These are phyloP conservation scores for Telmatherina bonti DNA, from an alignment of 2,797 vertebrate species.

Conservation along the genomic window DNA sequence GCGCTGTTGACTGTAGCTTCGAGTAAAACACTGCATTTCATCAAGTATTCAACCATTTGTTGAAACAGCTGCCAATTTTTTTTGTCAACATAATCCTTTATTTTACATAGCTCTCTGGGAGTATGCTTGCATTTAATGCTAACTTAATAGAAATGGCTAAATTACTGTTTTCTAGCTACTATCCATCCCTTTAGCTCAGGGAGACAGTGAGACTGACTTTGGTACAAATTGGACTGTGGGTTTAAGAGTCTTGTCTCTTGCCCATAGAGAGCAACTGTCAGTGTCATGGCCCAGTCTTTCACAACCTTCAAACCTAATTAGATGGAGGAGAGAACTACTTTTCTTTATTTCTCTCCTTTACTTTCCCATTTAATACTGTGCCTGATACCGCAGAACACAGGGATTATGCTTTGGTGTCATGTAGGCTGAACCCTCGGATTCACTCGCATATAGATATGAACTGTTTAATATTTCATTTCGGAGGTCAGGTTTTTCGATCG, in stretches of 20 bases:
- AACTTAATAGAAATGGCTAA: constrained; percentile 12
- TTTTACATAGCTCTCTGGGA: constrained; percentile 1
- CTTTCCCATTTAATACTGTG: constrained; percentile 50
- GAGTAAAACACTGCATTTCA: not conserved
- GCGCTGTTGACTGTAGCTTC: not conserved
- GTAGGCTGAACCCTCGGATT: constrained; percentile 48
- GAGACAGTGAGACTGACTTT: constrained; percentile 47
- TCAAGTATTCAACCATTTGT: not conserved
- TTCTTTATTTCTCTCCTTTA: constrained; percentile 55
- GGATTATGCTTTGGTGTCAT: constrained; percentile 62
- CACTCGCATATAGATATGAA: constrained; percentile 63
- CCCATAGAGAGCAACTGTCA: constrained; percentile 63
- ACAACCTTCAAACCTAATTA: constrained; percentile 75
- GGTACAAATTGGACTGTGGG: constrained; percentile 67
- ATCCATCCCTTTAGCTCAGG: constrained; percentile 26
- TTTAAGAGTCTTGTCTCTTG: constrained; percentile 61
- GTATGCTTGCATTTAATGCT: constrained; percentile 5
- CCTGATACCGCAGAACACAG: constrained; percentile 41
- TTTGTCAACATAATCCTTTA: not conserved
- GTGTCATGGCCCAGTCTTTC: constrained; percentile 64
- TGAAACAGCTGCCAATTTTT: not conserved
- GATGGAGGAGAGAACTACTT: constrained; percentile 53
- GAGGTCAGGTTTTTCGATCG: constrained; percentile 45
- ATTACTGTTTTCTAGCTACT: constrained; percentile 9
- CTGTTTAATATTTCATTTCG: constrained; percentile 77